Evolutionary conservation across 1,140 invertebrate species (phyloP), one percentile per base, ranked within the genome.

Genomic region (Pectinophora gossypiella): DNA sequence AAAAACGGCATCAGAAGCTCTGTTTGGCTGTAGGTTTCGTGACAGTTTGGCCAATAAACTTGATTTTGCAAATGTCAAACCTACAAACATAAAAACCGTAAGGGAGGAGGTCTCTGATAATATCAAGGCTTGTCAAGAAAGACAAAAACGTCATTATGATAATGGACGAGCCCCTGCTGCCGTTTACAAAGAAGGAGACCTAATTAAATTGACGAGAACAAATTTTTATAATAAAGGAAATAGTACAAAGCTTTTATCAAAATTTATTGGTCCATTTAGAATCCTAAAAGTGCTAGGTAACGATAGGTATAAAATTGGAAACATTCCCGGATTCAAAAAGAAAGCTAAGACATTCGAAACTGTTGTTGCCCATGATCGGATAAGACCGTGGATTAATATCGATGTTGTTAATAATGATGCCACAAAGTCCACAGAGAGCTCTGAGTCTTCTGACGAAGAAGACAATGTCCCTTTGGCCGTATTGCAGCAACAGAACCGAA

Each of bases 251-350:
- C 47, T 48, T 19, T 36, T 48, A 16, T 48, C 47, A 19, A 48
- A 48, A 36, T 48, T 48, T 38, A 38, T 36, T 7, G 47, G 47
- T 12, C 47, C 47, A 1, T 48, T 36, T 20, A 48, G 36, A 20
- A 20, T 49, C 6, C 1, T 40, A 15, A 19, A 49, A 15, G 19
- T 15, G 7, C 19, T 49, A 12, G 48, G 48, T 15, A 49, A 49
- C 15, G 48, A 49, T 40, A 19, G 48, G 19, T 49, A 49, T 22
- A 23, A 40, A 23, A 49, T 49, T 21, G 12, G 9, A 4, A 35
- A 49, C 9, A 18, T 49, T 22, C 48, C 48, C 0, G 48, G 48
- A 16, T 40, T 20, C 21, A 19, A 7, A 10, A 49, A 22, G 21
- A 49, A 49, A 22, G 19, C n/a, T 19, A 48, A 21, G 19, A 3